Evolutionary conservation across 2,888 invertebrate species (phyloP).

Genomic region (Eurois occulta): DNA sequence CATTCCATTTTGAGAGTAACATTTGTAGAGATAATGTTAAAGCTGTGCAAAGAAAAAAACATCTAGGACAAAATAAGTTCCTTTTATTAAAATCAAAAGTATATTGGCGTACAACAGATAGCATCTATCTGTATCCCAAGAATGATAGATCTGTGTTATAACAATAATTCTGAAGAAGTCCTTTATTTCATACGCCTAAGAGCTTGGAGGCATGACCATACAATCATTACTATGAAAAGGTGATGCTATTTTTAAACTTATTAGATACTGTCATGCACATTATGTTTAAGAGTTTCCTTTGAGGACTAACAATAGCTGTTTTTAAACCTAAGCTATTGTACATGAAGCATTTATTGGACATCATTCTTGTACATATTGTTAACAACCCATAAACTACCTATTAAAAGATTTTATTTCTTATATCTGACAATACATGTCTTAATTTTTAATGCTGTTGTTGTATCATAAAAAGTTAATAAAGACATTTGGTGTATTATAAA

Average conservation of each 20-base stretch:
- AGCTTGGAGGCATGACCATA: conserved; percentile 20
- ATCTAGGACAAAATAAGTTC: neutral
- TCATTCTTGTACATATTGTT: conserved; percentile 42
- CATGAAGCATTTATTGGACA: conserved; percentile 49
- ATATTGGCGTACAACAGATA: neutral
- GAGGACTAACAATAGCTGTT: conserved; percentile 55
- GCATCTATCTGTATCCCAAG: neutral
- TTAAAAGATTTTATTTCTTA: conserved; percentile 45
- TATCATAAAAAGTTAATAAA: conserved; percentile 8
- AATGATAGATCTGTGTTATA: neutral
- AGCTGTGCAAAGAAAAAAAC: neutral
- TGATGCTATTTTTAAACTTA: conserved; percentile 45
- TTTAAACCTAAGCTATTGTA: conserved; percentile 53
- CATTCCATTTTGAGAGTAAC: neutral
- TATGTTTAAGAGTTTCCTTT: conserved; percentile 55
- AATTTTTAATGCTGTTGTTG: conserved; percentile 15
- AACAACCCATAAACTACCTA: conserved; percentile 33
- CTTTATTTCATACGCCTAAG: neutral
- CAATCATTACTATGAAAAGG: conserved; percentile 24
- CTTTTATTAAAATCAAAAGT: neutral
- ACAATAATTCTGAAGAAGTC: neutral
- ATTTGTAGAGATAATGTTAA: neutral
- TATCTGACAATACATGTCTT: conserved; percentile 14
- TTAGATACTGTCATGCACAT: conserved; percentile 36
- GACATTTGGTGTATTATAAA: neutral